Base-by-base conservation (phyloP, 2,797 vertebrate genomes). In the Sitta carolinensis region DNA sequence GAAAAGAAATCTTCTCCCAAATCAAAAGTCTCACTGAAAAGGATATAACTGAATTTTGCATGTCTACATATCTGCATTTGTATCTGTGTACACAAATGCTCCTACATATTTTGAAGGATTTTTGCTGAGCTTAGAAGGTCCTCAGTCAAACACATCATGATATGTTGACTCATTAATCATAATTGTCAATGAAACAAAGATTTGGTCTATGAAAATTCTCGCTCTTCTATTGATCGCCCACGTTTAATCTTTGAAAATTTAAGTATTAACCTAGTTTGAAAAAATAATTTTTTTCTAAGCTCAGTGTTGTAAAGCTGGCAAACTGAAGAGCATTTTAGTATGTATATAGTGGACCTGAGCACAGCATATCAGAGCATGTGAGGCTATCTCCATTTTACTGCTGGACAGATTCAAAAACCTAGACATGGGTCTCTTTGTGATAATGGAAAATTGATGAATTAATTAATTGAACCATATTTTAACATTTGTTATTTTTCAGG, bases 401-500 rank as follows among this genome's bases (percentile, higher is more conserved):
- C 66, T 87, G 47, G 76, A 58, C 51, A 86, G 50, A 38, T 77
- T 89, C 63, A 83, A 75, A 77, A 93, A 70, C 10, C 30, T 87
- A 90, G 40, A 27, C 5, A 34, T 3, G 5, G 3, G 7, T 15
- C 89, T 96, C 94, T 70, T 59, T 73, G 58, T 89, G 54, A 63
- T 63, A 59, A 32, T 64, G 68, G 70, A 96, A 85, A 93, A 96
- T 32, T 45, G 50, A 29, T 85, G 42, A 62, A 36, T 36, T 36
- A 10, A 36, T 10, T 8, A 36, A 36, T 10, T 36, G 36, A 36
- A 36, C 82, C 38, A 45, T 94, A 95, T 94, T 94, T 36, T 36
- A 97, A 96, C 67, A 32, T 97, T 96, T 23, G 13, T 96, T 97
- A 96, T 98, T 98, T 98, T 97, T 96, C 97, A 99, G 99, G 99